Evolutionary conservation across 2,113 vertebrate genomes (phyloP).

Genomic region (Struthio camelus): DNA sequence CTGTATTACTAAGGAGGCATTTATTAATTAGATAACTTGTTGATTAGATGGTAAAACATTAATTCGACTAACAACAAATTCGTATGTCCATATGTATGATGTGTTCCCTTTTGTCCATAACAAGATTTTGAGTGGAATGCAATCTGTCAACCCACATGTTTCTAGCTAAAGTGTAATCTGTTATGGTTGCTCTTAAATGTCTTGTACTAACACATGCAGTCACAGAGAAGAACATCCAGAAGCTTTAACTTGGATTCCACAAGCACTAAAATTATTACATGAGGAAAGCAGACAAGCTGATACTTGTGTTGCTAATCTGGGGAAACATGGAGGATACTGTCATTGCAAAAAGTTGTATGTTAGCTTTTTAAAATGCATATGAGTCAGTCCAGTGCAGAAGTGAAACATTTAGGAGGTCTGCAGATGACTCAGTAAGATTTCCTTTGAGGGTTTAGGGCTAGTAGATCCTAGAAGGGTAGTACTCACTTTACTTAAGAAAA

Average conservation of each 20-base stretch:
- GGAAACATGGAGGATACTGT: neutral
- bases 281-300: neutral
- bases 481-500: neutral
- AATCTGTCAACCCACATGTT: neutral
- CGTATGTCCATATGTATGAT: neutral
- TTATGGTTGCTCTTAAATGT: neutral
- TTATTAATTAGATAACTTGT: neutral
- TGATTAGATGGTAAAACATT: neutral
- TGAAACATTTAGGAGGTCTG: neutral
- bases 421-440: neutral
- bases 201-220: neutral
- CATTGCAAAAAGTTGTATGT: neutral
- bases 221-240: neutral
- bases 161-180: neutral
- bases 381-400: neutral
- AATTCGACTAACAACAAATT: neutral
- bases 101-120: neutral
- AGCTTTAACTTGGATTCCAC: neutral
- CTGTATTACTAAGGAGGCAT: neutral
- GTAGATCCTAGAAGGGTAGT: neutral
- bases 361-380: neutral
- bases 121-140: neutral
- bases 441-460: neutral
- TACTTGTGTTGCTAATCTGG: neutral
- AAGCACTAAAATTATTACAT: neutral